Conservation (phyloP, 2,888 invertebrate species). For the Stenodema calcarata region DNA sequence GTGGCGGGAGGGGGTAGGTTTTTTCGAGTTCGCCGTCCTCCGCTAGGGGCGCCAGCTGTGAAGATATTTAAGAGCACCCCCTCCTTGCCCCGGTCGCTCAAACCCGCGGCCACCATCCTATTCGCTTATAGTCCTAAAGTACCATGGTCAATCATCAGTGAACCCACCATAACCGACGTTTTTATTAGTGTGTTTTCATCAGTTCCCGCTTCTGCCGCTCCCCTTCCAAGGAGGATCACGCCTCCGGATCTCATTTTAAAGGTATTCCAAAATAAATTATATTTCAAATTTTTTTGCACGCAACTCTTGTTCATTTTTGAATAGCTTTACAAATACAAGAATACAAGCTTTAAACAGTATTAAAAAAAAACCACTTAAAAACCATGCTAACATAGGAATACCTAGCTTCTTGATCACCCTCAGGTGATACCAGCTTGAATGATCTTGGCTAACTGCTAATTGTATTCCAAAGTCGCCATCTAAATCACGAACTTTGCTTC, state of each 20-base stretch:
- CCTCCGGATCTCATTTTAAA: slow-evolving; percentile 41
- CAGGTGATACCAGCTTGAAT: background rate
- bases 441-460: slow-evolving; percentile 9
- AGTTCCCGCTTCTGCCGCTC: slow-evolving; percentile 27
- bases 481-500: too few relatives aligned
- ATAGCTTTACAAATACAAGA: too few relatives aligned
- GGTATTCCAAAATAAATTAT: background rate
- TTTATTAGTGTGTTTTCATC: slow-evolving; percentile 42
- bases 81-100: slow-evolving; percentile 48
- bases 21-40: slow-evolving; percentile 7
- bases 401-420: background rate
- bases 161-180: slow-evolving; percentile 46
- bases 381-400: too few relatives aligned
- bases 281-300: background rate
- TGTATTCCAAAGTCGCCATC: too few relatives aligned
- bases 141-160: slow-evolving; percentile 46
- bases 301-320: too few relatives aligned
- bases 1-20: slow-evolving; percentile 5
- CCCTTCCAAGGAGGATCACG: slow-evolving; percentile 28
- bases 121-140: slow-evolving; percentile 45
- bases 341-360: too few relatives aligned
- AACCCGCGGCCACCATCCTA: slow-evolving; percentile 51
- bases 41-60: slow-evolving; percentile 41
- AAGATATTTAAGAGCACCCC: slow-evolving; percentile 50
- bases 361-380: too few relatives aligned